phyloP scores from a whole-genome alignment of 2,888 invertebrate species.

The Spodoptera littoralis region DNA sequence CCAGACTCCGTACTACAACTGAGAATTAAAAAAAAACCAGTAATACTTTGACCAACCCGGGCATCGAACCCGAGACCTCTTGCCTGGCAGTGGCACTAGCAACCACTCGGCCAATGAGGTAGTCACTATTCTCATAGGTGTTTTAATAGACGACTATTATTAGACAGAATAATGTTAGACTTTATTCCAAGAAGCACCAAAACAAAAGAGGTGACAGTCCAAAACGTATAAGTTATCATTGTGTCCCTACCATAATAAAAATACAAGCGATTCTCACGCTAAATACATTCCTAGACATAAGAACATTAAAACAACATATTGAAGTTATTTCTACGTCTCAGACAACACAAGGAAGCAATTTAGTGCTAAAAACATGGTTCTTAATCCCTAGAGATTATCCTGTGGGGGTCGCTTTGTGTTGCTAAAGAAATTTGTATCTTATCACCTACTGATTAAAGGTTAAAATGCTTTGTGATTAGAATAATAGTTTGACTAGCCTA shows the following conservation, averaged over 20 bases:
- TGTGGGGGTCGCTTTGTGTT: slow-evolving; percentile 59
- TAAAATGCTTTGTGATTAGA: slow-evolving; percentile 16
- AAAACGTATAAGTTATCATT: too few species aligned
- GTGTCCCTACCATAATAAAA: slow-evolving; percentile 1
- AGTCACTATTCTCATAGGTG: too few species aligned
- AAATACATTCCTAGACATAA: slow-evolving; percentile 26
- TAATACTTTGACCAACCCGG: too few species aligned
- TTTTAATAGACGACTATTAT: too few species aligned
- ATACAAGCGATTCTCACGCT: not conserved
- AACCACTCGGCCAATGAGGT: too few species aligned
- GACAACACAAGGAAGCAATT: slow-evolving; percentile 58
- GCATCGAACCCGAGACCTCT: too few species aligned
- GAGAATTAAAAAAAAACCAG: too few species aligned
- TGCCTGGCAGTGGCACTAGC: too few species aligned
- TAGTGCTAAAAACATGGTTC: slow-evolving; percentile 50
- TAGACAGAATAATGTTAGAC: too few species aligned
- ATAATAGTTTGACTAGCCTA: slow-evolving; percentile 30
- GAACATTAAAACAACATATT: slow-evolving; percentile 47
- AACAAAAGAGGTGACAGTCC: too few species aligned
- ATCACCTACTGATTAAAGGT: accelerated
- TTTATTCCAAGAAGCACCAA: too few species aligned
- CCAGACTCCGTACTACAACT: too few species aligned
- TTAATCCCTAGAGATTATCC: slow-evolving; percentile 71
- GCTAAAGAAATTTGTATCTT: slow-evolving; percentile 27
- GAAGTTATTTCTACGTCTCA: slow-evolving; percentile 55